phyloP scores from a whole-genome alignment of 2,888 invertebrate species.

The Drosophila cyrtoloma region DNA sequence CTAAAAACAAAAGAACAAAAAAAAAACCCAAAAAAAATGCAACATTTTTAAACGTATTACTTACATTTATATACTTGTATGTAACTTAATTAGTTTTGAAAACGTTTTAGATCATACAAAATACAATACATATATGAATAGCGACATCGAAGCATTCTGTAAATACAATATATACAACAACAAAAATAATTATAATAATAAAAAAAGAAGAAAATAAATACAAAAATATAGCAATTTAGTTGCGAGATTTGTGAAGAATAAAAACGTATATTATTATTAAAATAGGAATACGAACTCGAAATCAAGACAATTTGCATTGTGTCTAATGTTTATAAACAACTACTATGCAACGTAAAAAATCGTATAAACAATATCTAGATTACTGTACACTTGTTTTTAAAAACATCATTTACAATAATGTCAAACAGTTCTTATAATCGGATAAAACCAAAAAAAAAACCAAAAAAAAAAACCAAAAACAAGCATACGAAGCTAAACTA shows the following conservation, averaged over 20 bases:
- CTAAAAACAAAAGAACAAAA: conserved; percentile 7
- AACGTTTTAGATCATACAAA: conserved; percentile 77
- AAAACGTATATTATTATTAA: conserved; percentile 25
- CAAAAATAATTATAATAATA: conserved; percentile 27
- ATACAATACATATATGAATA: conserved; percentile 58
- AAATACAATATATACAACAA: conserved; percentile 63
- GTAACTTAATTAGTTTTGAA: conserved; percentile 78
- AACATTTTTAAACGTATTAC: conserved; percentile 80
- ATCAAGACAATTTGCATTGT: conserved; percentile 56
- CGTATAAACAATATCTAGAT: conserved; percentile 21
- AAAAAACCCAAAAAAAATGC: conserved; percentile 24
- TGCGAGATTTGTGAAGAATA: conserved; percentile 33
- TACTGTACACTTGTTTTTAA: conserved; percentile 47
- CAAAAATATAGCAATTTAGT: conserved; percentile 45
- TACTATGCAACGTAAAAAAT: conserved; percentile 22
- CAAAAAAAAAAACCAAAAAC: neutral
- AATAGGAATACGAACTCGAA: conserved; percentile 44
- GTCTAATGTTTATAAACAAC: conserved; percentile 44
- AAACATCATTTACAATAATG: conserved; percentile 34
- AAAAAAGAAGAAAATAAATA: conserved; percentile 27
- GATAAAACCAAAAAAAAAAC: conserved; percentile 7
- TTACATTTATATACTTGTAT: conserved; percentile 69
- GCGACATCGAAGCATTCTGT: conserved; percentile 81
- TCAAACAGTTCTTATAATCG: conserved; percentile 31
- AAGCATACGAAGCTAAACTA: conserved; percentile 39